Evolutionary conservation across 1,140 invertebrate species (phyloP).

Genomic region (Rhopalosiphum padi): DNA sequence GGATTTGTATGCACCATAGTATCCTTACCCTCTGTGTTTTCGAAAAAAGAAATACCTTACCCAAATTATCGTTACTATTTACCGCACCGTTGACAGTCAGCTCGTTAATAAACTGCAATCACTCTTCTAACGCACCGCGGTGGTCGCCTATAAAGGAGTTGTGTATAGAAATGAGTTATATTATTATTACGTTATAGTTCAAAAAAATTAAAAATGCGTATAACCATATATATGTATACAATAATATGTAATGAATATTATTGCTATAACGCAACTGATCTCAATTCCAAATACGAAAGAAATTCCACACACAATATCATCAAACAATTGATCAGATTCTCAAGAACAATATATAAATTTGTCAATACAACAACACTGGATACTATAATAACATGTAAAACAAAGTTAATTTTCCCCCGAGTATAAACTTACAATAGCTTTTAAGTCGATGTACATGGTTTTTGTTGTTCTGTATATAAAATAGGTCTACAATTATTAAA

Average conservation of each 20-base stretch:
- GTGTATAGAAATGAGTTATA: conserved; percentile 31
- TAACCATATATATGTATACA: not conserved
- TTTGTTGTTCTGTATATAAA: conserved; percentile 55
- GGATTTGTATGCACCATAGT: not conserved
- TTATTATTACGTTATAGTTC: conserved; percentile 22
- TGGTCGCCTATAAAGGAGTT: not conserved
- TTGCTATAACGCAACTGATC: conserved; percentile 50
- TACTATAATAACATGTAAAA: not conserved
- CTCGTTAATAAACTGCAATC: not conserved
- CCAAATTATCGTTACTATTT: conserved; percentile 11
- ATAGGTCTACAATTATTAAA: conserved; percentile 56
- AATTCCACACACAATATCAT: not conserved
- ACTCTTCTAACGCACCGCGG: not conserved
- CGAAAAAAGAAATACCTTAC: not conserved
- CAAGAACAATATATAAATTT: not conserved
- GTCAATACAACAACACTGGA: not conserved
- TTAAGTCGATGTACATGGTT: conserved; percentile 47
- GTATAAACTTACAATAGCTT: not conserved
- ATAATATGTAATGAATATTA: conserved; percentile 19
- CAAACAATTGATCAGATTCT: not conserved
- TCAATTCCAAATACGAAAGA: conserved; percentile 47
- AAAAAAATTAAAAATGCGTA: not conserved
- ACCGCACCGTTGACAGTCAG: conserved; percentile 13
- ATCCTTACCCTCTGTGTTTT: conserved; percentile 27
- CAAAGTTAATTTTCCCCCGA: not conserved